Percentiles rank a stretch among this genome's conserved stretches.
Conservation (phyloP, 1,140 invertebrate species). For the Delia radicum region DNA sequence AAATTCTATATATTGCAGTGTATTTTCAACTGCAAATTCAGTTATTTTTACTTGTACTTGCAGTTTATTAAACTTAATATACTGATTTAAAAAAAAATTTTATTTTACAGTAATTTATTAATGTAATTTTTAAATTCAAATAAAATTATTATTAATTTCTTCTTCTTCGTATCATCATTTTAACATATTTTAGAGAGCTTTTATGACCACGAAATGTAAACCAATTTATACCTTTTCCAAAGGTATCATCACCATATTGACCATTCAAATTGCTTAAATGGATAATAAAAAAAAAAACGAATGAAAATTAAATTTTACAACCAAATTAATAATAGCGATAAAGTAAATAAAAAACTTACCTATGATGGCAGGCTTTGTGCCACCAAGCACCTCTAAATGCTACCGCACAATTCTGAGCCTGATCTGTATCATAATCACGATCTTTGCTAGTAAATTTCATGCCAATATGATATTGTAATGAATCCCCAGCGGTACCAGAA, state of each 20-base stretch:
- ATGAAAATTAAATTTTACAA: background rate
- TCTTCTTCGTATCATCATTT: slow-evolving; percentile 1
- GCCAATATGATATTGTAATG: slow-evolving; percentile 66
- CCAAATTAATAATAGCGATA: background rate
- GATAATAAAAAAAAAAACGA: background rate
- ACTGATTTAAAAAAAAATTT: too few relatives aligned
- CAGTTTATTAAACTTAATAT: too few relatives aligned
- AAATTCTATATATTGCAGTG: too few relatives aligned
- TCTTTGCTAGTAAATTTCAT: slow-evolving; percentile 70
- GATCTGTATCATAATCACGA: slow-evolving; percentile 68
- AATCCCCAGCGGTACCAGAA: slow-evolving; percentile 67
- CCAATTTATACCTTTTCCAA: background rate
- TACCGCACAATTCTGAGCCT: slow-evolving; percentile 65
- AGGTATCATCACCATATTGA: background rate
- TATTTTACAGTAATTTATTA: too few relatives aligned
- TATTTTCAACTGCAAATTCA: too few relatives aligned
- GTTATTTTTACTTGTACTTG: too few relatives aligned
- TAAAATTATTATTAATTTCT: too few relatives aligned
- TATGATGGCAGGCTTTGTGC: slow-evolving; percentile 59
- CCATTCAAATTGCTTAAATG: slow-evolving; percentile 5
- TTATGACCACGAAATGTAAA: background rate
- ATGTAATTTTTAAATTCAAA: too few relatives aligned
- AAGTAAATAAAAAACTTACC: slow-evolving; percentile 26
- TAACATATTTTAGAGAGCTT: background rate
- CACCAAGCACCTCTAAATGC: slow-evolving; percentile 67